A percentile compares a stretch with the other conserved stretches of the same genome.
Evolutionary conservation across 2,888 invertebrate species (phyloP).

Genomic region (Diaperis boleti): DNA sequence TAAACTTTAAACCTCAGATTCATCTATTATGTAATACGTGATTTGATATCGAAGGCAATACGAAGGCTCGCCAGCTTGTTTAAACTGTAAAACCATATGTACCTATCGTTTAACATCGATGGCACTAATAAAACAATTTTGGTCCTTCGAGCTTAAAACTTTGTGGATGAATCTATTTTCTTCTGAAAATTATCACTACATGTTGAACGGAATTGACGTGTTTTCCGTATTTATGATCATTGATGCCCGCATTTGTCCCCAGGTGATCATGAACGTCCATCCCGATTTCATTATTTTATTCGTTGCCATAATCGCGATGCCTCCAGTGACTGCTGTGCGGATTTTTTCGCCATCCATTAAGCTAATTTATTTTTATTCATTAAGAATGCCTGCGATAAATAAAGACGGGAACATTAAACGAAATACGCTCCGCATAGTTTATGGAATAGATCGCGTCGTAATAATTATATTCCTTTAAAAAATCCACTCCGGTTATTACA

Average conservation of each 20-base stretch:
- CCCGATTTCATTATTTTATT: conserved; percentile 17
- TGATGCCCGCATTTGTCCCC: background rate
- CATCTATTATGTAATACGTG: conserved; percentile 59
- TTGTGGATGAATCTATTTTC: no score
- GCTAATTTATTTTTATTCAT: conserved; percentile 26
- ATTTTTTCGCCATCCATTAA: conserved; percentile 6
- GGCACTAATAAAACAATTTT: no score
- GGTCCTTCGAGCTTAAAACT: no score
- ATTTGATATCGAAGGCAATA: conserved; percentile 45
- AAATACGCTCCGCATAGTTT: conserved; percentile 16
- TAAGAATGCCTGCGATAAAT: conserved; percentile 20
- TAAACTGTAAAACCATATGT: conserved; percentile 17
- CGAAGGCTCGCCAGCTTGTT: conserved; percentile 35
- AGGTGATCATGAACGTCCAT: conserved; percentile 11
- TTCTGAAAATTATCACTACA: no score
- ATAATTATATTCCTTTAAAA: conserved; percentile 19
- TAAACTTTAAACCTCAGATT: conserved; percentile 62
- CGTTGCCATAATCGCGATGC: background rate
- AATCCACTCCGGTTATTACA: conserved; percentile 19
- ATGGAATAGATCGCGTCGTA: conserved; percentile 21
- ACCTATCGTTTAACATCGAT: conserved; percentile 7
- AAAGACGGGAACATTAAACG: background rate
- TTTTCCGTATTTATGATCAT: conserved; percentile 8
- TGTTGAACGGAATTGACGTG: no score
- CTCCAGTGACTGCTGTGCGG: background rate